A percentile compares a stretch with the other conserved stretches of the same genome.
These are phyloP conservation scores for Vanacampus margaritifer DNA, from an alignment of 2,113 vertebrate species.

Conservation along the genomic window DNA sequence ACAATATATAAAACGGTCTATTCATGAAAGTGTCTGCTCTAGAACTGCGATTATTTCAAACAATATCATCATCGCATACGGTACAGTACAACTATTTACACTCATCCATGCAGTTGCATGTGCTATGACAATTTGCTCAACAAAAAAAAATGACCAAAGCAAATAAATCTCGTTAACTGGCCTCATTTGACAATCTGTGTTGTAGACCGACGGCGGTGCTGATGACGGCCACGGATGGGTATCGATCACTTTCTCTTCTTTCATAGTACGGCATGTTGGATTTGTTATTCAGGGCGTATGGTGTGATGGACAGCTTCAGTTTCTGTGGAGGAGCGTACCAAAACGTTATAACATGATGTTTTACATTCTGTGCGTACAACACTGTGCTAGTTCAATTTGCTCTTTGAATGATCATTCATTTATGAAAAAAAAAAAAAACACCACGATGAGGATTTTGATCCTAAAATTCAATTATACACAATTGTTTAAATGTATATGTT, in stretches of 20 bases:
- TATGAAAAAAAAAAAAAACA: background rate
- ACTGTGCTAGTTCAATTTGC: background rate
- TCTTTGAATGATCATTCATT: background rate
- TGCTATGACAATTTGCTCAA: slow-evolving; percentile 22
- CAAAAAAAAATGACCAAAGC: background rate
- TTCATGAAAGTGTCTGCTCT: background rate
- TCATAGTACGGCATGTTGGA: slow-evolving; percentile 42
- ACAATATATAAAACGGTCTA: background rate
- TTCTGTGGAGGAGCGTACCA: slow-evolving; percentile 48
- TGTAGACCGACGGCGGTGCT: slow-evolving; percentile 11
- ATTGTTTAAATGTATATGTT: too few species aligned
- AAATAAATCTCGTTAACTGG: slow-evolving; percentile 45
- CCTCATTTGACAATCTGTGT: slow-evolving; percentile 45
- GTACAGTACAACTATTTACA: background rate
- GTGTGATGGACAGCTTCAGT: slow-evolving; percentile 65
- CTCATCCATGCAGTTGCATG: slow-evolving; percentile 4
- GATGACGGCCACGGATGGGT: slow-evolving; percentile 29
- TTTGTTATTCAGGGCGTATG: slow-evolving; percentile 46
- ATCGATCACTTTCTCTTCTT: slow-evolving; percentile 24
- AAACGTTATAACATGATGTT: background rate
- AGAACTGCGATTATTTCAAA: slow-evolving; percentile 10
- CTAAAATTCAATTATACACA: too few species aligned
- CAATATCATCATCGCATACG: background rate
- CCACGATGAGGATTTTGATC: background rate
- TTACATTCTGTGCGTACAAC: background rate